phyloP scores from a whole-genome alignment of 1,140 invertebrate species.

The Drosophila parvula region DNA sequence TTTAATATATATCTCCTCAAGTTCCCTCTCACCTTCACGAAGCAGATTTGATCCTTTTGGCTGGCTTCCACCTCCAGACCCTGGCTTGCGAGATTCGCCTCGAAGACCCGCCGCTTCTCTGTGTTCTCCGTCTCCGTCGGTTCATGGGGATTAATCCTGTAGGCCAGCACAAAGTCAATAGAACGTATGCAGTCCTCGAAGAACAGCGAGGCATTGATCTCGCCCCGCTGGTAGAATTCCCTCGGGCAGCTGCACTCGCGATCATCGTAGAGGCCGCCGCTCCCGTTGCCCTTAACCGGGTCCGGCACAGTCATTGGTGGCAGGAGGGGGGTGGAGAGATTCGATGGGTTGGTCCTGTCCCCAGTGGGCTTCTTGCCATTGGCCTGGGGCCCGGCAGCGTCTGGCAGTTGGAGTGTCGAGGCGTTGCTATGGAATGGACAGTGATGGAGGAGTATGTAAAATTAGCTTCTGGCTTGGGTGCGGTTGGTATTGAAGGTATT shows the following conservation, averaged over 20 bases:
- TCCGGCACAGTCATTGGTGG: conserved; percentile 72
- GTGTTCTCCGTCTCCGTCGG: conserved; percentile 79
- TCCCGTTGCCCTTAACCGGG: conserved; percentile 8
- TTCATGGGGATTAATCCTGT: conserved; percentile 86
- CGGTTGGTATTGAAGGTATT: neutral
- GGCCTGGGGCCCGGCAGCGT: conserved; percentile 40
- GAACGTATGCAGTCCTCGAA: conserved; percentile 88
- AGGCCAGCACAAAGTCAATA: conserved; percentile 92
- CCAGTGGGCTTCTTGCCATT: conserved; percentile 54
- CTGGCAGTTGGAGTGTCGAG: conserved; percentile 62
- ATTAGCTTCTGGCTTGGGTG: no score
- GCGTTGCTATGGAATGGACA: conserved; percentile 41
- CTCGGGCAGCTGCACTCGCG: conserved; percentile 69
- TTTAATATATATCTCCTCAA: neutral
- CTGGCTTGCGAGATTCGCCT: conserved; percentile 88
- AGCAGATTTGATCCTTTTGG: conserved; percentile 87
- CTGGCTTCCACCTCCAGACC: conserved; percentile 88
- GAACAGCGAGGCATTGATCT: conserved; percentile 86
- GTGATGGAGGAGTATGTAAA: neutral
- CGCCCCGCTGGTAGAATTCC: conserved; percentile 63
- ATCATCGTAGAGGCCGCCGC: conserved; percentile 58
- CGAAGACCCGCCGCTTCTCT: conserved; percentile 86
- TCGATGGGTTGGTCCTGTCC: conserved; percentile 25
- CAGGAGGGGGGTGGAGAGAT: conserved; percentile 60
- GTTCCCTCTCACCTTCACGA: conserved; percentile 86